These are phyloP conservation scores for Nineta flava DNA, from an alignment of 2,888 invertebrate genomes.

Conservation along the genomic window DNA sequence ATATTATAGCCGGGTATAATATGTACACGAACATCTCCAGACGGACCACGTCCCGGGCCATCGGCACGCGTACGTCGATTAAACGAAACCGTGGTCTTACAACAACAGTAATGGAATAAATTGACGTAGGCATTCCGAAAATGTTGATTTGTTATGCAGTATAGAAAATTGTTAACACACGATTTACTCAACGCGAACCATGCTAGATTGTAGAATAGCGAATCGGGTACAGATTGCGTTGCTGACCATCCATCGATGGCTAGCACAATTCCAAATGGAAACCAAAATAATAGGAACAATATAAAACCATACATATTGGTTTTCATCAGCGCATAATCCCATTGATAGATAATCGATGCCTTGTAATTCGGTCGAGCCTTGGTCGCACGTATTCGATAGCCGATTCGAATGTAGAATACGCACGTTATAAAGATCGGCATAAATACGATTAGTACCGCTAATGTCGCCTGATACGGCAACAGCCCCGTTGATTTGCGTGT, in stretches of 20 bases:
- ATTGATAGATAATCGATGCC: constrained; percentile 41
- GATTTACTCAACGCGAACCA: constrained; percentile 57
- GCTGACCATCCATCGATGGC: constrained; percentile 30
- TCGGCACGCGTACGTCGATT: constrained; percentile 25
- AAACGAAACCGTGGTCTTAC: constrained; percentile 56
- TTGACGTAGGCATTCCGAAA: constrained; percentile 56
- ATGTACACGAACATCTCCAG: constrained; percentile 54
- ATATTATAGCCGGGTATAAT: constrained; percentile 54
- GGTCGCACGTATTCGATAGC: constrained; percentile 32
- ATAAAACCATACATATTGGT: constrained; percentile 49
- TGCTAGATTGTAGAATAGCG: constrained; percentile 46
- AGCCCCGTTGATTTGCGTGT: constrained; percentile 23
- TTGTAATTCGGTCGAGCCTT: constrained; percentile 40
- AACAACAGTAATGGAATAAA: constrained; percentile 65
- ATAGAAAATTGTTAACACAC: constrained; percentile 47
- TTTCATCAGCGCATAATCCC: constrained; percentile 43
- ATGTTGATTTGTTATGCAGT: constrained; percentile 46
- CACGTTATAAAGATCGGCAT: constrained; percentile 40
- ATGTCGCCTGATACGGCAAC: constrained; percentile 20
- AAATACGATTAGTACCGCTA: constrained; percentile 39
- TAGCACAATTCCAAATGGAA: constrained; percentile 47
- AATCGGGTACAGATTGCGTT: constrained; percentile 26
- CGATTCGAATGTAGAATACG: constrained; percentile 34
- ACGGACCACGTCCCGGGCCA: constrained; percentile 18
- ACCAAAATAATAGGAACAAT: constrained; percentile 47